A percentile compares a stretch with the other conserved stretches of the same genome.
phyloP scores from a whole-genome alignment of 2,797 vertebrate genomes.

The Typhlichthys eigenmanni region DNA sequence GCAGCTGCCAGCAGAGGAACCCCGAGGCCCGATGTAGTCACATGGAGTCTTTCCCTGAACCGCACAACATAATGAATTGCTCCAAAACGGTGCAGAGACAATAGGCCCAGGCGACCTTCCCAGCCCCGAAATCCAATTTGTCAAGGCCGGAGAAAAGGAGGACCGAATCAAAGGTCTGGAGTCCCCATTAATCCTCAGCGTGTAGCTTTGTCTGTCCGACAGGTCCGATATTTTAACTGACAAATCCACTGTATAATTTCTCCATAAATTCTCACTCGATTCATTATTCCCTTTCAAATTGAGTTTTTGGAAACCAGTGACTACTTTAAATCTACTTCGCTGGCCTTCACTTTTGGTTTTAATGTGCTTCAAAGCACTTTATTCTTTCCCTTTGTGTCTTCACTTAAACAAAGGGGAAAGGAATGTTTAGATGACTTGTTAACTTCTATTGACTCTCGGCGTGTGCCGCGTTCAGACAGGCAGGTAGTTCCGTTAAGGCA shows the following conservation, averaged over 20 bases:
- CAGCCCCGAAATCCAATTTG: conserved; percentile 99
- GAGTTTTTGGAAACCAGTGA: conserved; percentile 92
- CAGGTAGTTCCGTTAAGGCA: conserved; percentile 93
- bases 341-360: conserved; percentile 88
- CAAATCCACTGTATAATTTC: conserved; percentile 99
- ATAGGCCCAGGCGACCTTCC: conserved; percentile 98
- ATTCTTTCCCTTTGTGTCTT: conserved; percentile 85
- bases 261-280: conserved; percentile 97
- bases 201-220: conserved; percentile 97
- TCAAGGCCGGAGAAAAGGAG: conserved; percentile 99
- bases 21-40: conserved; percentile 90
- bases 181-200: conserved; percentile 99
- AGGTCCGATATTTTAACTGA: conserved; percentile 99
- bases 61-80: conserved; percentile 92
- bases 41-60: conserved; percentile 99
- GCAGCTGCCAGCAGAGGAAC: conserved; percentile 87
- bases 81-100: conserved; percentile 94
- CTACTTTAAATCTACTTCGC: conserved; percentile 99
- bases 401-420: conserved; percentile 90
- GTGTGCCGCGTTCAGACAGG: conserved; percentile 98
- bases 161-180: conserved; percentile 97
- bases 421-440: conserved; percentile 99
- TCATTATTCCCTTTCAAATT: conserved; percentile 92
- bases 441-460: conserved; percentile 99
- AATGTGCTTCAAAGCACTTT: conserved; percentile 96